Evolutionary conservation across 2,797 vertebrate species (phyloP).

Genomic region (Helicolenus hilgendorfi): DNA sequence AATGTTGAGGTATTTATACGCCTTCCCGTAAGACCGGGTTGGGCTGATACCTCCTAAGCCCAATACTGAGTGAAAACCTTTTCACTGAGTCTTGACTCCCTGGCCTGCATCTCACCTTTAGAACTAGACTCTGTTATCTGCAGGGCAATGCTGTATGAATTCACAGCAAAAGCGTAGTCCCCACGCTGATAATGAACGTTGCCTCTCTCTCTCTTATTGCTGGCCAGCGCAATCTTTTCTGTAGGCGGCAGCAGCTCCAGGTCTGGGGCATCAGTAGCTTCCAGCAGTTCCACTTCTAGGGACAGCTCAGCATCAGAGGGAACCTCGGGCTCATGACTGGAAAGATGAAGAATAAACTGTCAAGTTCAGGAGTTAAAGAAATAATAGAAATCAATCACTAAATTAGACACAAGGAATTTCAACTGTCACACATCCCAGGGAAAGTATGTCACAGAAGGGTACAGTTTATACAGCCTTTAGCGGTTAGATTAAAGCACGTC

Average conservation of each 20-base stretch:
- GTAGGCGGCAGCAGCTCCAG: constrained; percentile 93
- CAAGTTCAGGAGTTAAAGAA: neutral
- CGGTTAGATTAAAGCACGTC: neutral
- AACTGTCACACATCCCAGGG: neutral
- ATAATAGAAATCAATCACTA: neutral
- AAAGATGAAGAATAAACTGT: neutral
- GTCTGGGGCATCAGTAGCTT: constrained; percentile 89
- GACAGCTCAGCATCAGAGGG: constrained; percentile 89
- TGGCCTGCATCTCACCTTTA: constrained; percentile 90
- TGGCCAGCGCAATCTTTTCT: constrained; percentile 92
- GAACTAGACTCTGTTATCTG: constrained; percentile 94
- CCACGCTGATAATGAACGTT: constrained; percentile 95
- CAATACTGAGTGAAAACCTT: neutral
- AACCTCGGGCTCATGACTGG: constrained; percentile 88
- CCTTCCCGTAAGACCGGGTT: too few species aligned
- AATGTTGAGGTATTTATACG: too few species aligned
- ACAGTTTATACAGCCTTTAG: neutral
- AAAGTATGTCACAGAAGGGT: neutral
- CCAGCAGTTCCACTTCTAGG: constrained; percentile 93
- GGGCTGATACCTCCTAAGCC: too few species aligned
- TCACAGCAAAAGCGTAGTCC: constrained; percentile 95
- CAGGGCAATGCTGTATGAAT: constrained; percentile 96
- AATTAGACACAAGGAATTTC: neutral
- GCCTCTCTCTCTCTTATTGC: constrained; percentile 93
- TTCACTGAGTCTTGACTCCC: neutral